Base-by-base conservation (phyloP, 2,888 invertebrate genomes). In the Calameuta pallipes region DNA sequence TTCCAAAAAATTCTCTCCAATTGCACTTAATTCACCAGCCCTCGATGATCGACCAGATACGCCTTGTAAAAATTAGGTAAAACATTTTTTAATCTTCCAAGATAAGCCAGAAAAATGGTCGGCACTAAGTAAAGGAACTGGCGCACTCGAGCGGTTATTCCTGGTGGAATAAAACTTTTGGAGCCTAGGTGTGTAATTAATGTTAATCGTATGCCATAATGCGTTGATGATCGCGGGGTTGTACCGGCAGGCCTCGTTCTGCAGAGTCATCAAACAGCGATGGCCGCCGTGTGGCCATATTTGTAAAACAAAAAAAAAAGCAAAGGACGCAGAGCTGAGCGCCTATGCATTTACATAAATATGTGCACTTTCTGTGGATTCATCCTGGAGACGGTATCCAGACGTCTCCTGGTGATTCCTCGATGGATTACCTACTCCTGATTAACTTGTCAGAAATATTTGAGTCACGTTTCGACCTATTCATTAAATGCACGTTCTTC, bases 381-480 rank as follows among this genome's bases (percentile, higher is more conserved):
- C 90, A 88, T 89, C 85, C 79, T 83, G 74, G 23, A 73, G 41
- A 56, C 56, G 56, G 41, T 69, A 79, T 75, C 80, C 81, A 77
- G 75, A 78, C 81, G 74, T 79, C 76, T 78, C 73, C 73, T 33
- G 76, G 75, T 80, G 80, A 81, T 83, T 83, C 82, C 83, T 83
- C 85, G 74, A 76, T 82, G 86, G 84, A 90, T 86, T 79, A 83
- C 73, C 79, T 82, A 79, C 23, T 76, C 82, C 83, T 89, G 90
- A 90, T 90, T 90, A 89, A 90, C 88, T 89, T 90, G 90, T 90
- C 90, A 89, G 88, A 90, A 90, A 89, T 86, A 83, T 85, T 85
- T 86, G 85, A 90, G 89, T 90, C 90, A 90, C 86, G 89, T 88
- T 87, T 86, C 85, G 86, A 85, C 84, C 87, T 88, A 89, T 90